These are phyloP conservation scores for Drosophila grimshawi DNA, from an alignment of 1,140 invertebrate genomes.

Conservation along the genomic window DNA sequence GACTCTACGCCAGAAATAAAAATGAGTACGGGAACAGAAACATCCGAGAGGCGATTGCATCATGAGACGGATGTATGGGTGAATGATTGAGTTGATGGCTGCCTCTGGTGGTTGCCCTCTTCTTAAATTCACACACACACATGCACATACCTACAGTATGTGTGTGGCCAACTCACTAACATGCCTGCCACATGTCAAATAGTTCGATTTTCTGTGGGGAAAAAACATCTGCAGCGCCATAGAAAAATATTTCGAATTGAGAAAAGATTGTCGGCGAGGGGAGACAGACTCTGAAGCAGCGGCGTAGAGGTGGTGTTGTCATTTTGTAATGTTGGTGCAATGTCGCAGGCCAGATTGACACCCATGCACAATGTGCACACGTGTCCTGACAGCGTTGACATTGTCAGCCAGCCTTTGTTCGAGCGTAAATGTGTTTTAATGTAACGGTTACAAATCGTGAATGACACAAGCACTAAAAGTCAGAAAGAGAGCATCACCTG, in stretches of 20 bases:
- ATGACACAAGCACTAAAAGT: conserved; percentile 3
- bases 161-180: conserved; percentile 40
- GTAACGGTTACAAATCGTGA: background rate
- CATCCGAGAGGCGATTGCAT: conserved; percentile 16
- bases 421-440: conserved; percentile 4
- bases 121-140: conserved; percentile 7
- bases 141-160: conserved; percentile 7
- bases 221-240: conserved; percentile 17
- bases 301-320: background rate
- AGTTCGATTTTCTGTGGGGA: conserved; percentile 59
- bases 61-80: conserved; percentile 13
- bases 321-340: conserved; percentile 8
- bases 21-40: background rate
- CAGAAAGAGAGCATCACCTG: background rate
- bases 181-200: conserved; percentile 70
- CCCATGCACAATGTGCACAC: conserved; percentile 3
- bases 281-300: too few species aligned
- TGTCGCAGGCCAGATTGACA: conserved; percentile 16
- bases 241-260: conserved; percentile 37
- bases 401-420: conserved; percentile 13
- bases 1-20: background rate
- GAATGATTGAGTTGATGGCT: conserved; percentile 23
- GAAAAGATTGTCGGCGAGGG: background rate
- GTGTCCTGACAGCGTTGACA: conserved; percentile 6
- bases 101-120: conserved; percentile 14